These are phyloP conservation scores for Nyctereutes procyonoides DNA, from an alignment of 2,113 vertebrate species.

Conservation along the genomic window DNA sequence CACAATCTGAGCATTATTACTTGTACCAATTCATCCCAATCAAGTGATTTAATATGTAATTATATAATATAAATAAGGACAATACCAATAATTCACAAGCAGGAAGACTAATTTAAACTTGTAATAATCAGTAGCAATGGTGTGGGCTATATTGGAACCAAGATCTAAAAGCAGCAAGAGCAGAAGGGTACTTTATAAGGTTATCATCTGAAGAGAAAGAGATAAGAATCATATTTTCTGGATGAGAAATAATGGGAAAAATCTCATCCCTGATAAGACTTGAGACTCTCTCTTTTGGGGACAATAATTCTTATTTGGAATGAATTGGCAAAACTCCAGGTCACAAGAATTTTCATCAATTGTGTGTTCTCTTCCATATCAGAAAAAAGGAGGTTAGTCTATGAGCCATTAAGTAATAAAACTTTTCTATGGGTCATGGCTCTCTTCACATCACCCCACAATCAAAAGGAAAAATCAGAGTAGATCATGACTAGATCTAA, in stretches of 20 bases:
- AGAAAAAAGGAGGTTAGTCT: not conserved
- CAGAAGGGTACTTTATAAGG: not conserved
- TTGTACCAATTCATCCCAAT: not conserved
- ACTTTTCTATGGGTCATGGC: not conserved
- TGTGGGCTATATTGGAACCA: not conserved
- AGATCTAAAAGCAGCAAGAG: not conserved
- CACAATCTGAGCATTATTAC: not conserved
- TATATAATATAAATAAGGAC: not conserved
- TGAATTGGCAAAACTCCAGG: not conserved
- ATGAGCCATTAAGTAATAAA: not conserved
- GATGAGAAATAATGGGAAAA: slow-evolving; percentile 10
- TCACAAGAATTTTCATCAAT: not conserved
- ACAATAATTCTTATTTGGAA: not conserved
- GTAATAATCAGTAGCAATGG: not conserved
- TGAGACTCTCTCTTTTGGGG: not conserved
- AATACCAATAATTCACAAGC: not conserved
- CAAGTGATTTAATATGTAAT: not conserved
- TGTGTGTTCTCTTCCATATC: not conserved
- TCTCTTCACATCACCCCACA: slow-evolving; percentile 1
- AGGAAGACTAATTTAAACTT: not conserved
- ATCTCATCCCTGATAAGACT: not conserved
- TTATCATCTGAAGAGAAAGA: not conserved
- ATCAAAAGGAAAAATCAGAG: not conserved
- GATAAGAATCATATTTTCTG: not conserved
- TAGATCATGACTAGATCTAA: not conserved